phyloP scores from a whole-genome alignment of 2,113 vertebrate species.

The Oxygymnocypris stewartii region DNA sequence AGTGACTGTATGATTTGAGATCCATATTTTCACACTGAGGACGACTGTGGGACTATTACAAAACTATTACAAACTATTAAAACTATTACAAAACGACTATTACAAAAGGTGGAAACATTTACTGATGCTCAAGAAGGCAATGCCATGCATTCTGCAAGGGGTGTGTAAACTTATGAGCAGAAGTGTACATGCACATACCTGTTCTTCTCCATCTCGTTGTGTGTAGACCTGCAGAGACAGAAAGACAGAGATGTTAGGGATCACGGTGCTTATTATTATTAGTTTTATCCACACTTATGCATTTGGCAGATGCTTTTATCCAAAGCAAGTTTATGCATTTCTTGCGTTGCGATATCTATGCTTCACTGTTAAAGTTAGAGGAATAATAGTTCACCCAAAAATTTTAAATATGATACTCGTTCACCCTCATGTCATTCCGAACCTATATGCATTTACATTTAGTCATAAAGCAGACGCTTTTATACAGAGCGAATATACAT shows the following conservation, averaged over 20 bases:
- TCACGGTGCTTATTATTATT: neutral
- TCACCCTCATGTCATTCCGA: neutral
- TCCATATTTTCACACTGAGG: no score
- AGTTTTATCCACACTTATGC: neutral
- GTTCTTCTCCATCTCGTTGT: constrained; percentile 99
- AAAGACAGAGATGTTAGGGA: constrained; percentile 40
- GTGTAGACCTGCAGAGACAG: constrained; percentile 86
- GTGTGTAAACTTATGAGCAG: no score
- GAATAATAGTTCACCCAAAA: neutral
- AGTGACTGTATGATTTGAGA: no score
- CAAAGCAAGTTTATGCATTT: neutral
- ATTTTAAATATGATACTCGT: neutral
- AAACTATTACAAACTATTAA: no score
- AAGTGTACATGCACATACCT: constrained; percentile 75
- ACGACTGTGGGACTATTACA: no score
- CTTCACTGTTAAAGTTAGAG: neutral
- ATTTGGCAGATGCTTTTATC: neutral
- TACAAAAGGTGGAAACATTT: no score
- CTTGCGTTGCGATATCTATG: neutral
- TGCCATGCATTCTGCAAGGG: no score
- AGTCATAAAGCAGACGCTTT: no score
- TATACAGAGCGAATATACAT: no score
- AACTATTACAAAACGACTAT: no score
- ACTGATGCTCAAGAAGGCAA: no score
- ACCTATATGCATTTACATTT: neutral